These are phyloP conservation scores for Zaprionus taronus DNA, from an alignment of 1,140 invertebrate species.

Conservation along the genomic window DNA sequence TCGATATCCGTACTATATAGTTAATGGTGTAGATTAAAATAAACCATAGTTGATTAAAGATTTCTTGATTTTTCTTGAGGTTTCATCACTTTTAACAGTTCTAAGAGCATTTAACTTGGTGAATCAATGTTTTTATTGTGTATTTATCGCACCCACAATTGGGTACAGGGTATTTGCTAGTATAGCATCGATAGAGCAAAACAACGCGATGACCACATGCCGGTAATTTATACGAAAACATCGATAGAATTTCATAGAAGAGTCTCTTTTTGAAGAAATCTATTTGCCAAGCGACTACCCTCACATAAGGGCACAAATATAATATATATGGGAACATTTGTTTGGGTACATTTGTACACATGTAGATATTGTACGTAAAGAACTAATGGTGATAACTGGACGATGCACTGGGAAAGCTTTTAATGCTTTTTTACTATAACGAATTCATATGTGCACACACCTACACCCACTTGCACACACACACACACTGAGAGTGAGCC, in stretches of 20 bases:
- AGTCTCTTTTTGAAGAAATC: slow-evolving; percentile 5
- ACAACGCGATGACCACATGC: slow-evolving; percentile 62
- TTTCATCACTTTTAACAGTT: background rate
- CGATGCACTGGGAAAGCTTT: slow-evolving; percentile 22
- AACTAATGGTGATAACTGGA: slow-evolving; percentile 16
- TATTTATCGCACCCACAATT: background rate
- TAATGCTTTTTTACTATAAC: slow-evolving; percentile 18
- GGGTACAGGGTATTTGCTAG: slow-evolving; percentile 14
- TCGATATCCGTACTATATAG: background rate
- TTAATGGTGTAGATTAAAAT: background rate
- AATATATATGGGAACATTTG: background rate
- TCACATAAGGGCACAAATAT: background rate
- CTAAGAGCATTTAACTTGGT: background rate
- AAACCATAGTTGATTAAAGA: background rate
- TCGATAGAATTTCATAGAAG: slow-evolving; percentile 17
- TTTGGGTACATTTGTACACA: background rate
- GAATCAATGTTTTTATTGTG: background rate
- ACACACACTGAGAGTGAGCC: slow-evolving; percentile 8
- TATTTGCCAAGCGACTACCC: slow-evolving; percentile 9
- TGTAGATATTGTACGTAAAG: background rate
- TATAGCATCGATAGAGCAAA: slow-evolving; percentile 13
- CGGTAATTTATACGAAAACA: slow-evolving; percentile 66
- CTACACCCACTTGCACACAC: slow-evolving; percentile 1
- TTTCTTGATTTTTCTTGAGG: background rate
- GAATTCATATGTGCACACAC: slow-evolving; percentile 3